Base-by-base conservation (phyloP, 92 coral and sea anemone species). In the Epizoanthus rinbou region DNA sequence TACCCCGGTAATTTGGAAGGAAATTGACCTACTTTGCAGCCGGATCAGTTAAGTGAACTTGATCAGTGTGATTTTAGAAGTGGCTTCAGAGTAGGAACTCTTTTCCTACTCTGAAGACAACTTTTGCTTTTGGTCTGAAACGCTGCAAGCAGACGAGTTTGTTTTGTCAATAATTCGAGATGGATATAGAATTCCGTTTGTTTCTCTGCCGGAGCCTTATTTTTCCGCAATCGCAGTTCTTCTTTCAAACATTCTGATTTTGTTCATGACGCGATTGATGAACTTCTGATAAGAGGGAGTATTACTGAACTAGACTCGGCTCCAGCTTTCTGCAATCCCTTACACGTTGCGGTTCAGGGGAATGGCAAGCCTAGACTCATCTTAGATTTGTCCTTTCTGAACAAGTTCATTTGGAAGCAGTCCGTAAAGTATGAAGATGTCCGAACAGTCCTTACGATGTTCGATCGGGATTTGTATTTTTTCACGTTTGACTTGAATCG, bases 401-500 rank as follows among this genome's bases (percentile, higher is more conserved):
- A 45, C 53, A 45, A 45, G 53, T 45, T 45, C 13, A 45, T 45
- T 45, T 45, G 53, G 53, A 45, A 45, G 53, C 53, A 45, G 13
- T 45, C 53, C 13, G 53, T 45, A 8, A 45, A 45, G 60, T 69
- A 84, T 22, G 79, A 85, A 41, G 84, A 75, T 23, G 5, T 73
- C 1, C 24, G 23, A 2, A 53, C 64, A 50, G 53, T 45, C 11
- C 53, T 45, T 45, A 6, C 0, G 53, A 6, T 45, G 16, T 53
- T 84, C 13, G 53, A 75, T 4, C 82, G 82, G 0, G 87, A 81
- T 16, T 64, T 73, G 47, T 74, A 72, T 22, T 62, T 84, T 63
- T 84, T 84, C 65, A 28, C 87, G 0, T 84, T 84, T 31, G 83
- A 84, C n/a, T 41, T 84, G 2, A 74, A 74, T 84, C 82, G 14